Conservation (phyloP, 2,113 vertebrate genomes). For the Oxyruncus cristatus region DNA sequence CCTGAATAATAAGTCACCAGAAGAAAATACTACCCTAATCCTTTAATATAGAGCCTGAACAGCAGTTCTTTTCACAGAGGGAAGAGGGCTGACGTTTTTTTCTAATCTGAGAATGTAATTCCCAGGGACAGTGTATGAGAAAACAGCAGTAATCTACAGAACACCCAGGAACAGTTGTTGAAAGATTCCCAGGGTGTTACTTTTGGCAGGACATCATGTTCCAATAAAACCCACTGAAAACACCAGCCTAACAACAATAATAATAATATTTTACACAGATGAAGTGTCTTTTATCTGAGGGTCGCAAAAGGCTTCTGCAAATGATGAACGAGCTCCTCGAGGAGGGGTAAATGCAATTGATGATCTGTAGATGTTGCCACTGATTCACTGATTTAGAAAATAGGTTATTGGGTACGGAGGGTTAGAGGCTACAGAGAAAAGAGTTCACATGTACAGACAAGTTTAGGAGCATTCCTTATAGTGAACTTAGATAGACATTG, state of each 20-base stretch:
- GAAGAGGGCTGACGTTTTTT: background rate
- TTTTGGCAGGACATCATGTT: constrained; percentile 62
- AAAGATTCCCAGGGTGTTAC: constrained; percentile 57
- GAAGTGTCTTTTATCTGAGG: background rate
- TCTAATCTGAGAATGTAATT: constrained; percentile 31
- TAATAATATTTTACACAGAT: constrained; percentile 2
- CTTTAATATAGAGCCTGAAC: background rate
- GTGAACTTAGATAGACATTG: background rate
- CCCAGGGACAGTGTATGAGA: constrained; percentile 26
- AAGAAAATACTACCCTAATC: background rate
- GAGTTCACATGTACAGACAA: background rate
- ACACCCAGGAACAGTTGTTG: constrained; percentile 56
- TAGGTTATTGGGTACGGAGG: background rate
- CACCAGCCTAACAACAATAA: background rate
- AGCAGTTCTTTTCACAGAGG: background rate
- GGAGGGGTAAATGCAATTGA: background rate
- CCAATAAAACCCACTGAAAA: constrained; percentile 47
- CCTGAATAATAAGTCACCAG: constrained; percentile 2
- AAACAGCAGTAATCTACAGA: constrained; percentile 49
- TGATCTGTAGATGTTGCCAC: background rate
- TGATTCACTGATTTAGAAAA: background rate
- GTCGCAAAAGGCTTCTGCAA: background rate
- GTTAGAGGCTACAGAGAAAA: background rate
- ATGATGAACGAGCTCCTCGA: background rate
- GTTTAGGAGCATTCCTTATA: background rate